phyloP scores from a whole-genome alignment of 2,888 invertebrate genomes.

The Callyntrura guangdongensis region DNA sequence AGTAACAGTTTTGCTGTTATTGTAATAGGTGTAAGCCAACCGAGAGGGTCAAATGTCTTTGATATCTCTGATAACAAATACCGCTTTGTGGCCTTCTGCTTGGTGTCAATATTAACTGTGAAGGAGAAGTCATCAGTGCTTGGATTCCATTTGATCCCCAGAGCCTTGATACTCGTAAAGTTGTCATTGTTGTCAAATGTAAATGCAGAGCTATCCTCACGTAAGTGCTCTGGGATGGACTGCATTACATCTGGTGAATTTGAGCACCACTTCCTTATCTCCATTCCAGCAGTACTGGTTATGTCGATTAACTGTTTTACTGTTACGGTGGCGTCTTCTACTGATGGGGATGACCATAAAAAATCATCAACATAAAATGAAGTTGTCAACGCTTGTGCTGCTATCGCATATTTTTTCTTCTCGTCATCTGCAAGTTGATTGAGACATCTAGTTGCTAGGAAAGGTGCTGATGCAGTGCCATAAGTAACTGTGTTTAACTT shows the following conservation, averaged over 20 bases:
- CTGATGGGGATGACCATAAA: constrained; percentile 29
- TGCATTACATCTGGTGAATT: constrained; percentile 53
- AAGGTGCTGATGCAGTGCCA: constrained; percentile 85
- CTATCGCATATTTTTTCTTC: constrained; percentile 65
- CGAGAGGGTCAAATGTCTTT: constrained; percentile 67
- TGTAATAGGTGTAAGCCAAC: constrained; percentile 62
- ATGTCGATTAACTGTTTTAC: neutral
- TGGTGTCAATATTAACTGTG: neutral
- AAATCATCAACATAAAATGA: constrained; percentile 85
- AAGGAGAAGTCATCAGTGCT: constrained; percentile 52
- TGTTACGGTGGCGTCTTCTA: constrained; percentile 25
- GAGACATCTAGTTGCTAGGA: constrained; percentile 84
- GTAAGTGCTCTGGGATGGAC: constrained; percentile 43
- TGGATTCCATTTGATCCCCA: constrained; percentile 74
- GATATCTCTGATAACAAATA: constrained; percentile 39
- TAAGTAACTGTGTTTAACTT: constrained; percentile 85
- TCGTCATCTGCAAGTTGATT: constrained; percentile 84
- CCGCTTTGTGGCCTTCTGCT: constrained; percentile 40
- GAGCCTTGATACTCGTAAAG: constrained; percentile 41
- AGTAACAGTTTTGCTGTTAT: constrained; percentile 67
- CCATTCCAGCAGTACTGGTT: constrained; percentile 25
- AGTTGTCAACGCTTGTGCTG: constrained; percentile 72
- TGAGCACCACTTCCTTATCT: constrained; percentile 66
- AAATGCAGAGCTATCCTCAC: constrained; percentile 30
- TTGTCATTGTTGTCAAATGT: constrained; percentile 35